Evolutionary conservation across 2,113 vertebrate genomes (phyloP).

Genomic region (Lucifuga dentata): DNA sequence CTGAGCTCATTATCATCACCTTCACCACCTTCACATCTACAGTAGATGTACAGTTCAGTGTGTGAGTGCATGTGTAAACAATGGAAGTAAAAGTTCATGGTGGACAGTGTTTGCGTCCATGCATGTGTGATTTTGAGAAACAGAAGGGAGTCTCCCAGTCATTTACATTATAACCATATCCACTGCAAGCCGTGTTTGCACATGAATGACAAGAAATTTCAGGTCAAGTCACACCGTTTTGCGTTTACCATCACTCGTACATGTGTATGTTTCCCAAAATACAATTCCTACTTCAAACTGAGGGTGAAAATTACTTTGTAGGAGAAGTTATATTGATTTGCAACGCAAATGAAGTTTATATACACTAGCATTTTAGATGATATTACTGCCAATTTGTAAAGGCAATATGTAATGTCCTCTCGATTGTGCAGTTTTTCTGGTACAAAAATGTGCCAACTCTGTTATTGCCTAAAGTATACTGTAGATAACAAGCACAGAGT

Average conservation of each 20-base stretch:
- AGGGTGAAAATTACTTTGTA: constrained; percentile 45
- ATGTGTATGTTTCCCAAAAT: constrained; percentile 15
- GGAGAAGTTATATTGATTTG: constrained; percentile 65
- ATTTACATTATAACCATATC: constrained; percentile 64
- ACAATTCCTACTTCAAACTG: constrained; percentile 51
- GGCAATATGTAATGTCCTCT: constrained; percentile 51
- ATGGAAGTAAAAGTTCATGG: too few species aligned
- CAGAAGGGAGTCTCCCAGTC: background rate
- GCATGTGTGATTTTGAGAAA: constrained; percentile 1
- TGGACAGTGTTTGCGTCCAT: background rate
- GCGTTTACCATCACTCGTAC: too few species aligned
- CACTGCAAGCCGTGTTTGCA: constrained; percentile 62
- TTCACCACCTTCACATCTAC: constrained; percentile 13
- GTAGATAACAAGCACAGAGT: background rate
- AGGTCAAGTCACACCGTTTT: too few species aligned
- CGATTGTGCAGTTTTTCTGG: constrained; percentile 41
- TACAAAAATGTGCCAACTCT: constrained; percentile 23
- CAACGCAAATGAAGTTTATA: constrained; percentile 50
- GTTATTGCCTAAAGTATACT: background rate
- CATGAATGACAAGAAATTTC: constrained; percentile 75
- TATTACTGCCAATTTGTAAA: constrained; percentile 47
- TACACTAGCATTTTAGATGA: constrained; percentile 47
- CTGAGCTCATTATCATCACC: constrained; percentile 40
- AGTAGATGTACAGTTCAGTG: constrained; percentile 45
- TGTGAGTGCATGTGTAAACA: too few species aligned